Conservation (phyloP, 2,888 invertebrate species). For the Cancer borealis region DNA sequence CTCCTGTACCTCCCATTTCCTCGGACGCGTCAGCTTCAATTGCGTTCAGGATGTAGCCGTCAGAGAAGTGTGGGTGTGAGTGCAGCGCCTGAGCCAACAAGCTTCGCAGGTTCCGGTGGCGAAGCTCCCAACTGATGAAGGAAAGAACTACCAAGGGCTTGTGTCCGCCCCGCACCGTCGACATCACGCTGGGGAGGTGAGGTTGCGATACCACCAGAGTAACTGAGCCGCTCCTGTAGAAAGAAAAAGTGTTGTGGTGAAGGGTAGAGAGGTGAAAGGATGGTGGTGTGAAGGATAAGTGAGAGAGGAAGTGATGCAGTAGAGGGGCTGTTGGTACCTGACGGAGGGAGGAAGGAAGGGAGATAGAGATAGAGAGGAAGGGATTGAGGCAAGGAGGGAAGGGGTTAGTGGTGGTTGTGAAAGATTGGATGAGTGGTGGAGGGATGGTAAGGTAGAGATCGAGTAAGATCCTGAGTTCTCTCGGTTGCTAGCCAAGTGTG, state of each 20-base stretch:
- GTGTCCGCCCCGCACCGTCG: constrained; percentile 34
- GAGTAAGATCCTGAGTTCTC: too few relatives aligned
- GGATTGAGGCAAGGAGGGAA: background rate
- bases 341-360: too few relatives aligned
- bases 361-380: background rate
- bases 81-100: constrained; percentile 63
- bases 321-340: too few relatives aligned
- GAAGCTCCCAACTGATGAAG: constrained; percentile 57
- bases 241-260: background rate
- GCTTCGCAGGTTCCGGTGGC: constrained; percentile 63
- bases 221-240: constrained; percentile 42
- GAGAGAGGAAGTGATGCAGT: background rate
- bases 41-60: constrained; percentile 64
- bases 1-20: constrained; percentile 69
- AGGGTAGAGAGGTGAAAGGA: too few relatives aligned
- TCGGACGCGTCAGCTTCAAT: constrained; percentile 64
- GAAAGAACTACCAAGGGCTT: constrained; percentile 49
- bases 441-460: background rate
- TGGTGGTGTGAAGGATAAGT: background rate
- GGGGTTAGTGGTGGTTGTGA: too few relatives aligned
- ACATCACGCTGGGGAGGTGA: constrained; percentile 45
- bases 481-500: too few relatives aligned
- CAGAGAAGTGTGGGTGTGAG: constrained; percentile 50
- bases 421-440: too few relatives aligned
- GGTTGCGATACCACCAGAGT: constrained; percentile 41